Evolutionary conservation across 1,140 invertebrate species (phyloP).

Genomic region (Ips nitidus): DNA sequence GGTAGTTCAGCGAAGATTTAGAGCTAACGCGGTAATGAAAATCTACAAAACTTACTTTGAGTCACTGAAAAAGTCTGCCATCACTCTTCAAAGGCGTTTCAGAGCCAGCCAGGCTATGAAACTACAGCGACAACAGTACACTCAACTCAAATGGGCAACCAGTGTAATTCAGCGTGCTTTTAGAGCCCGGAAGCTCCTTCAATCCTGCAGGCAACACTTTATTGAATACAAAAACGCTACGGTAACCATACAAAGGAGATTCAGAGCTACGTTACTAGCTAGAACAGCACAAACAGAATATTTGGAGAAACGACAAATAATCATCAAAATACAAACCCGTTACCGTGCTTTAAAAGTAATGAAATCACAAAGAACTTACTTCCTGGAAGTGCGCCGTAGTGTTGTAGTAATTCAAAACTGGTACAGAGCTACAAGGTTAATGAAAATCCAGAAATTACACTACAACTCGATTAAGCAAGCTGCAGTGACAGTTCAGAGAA

Average conservation of each 20-base stretch:
- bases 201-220: conserved; percentile 49
- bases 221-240: conserved; percentile 39
- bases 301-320: conserved; percentile 34
- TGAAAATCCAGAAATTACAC: neutral
- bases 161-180: conserved; percentile 47
- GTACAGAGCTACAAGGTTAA: neutral
- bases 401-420: neutral
- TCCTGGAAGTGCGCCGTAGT: no score
- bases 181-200: conserved; percentile 33
- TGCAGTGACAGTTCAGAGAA: conserved; percentile 41
- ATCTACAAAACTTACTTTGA: conserved; percentile 23
- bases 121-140: conserved; percentile 39
- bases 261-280: conserved; percentile 44
- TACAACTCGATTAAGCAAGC: conserved; percentile 38
- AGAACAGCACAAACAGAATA: conserved; percentile 42
- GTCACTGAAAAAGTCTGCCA: neutral
- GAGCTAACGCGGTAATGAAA: conserved; percentile 46
- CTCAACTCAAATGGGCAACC: conserved; percentile 32
- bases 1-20: conserved; percentile 49
- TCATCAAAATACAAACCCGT: conserved; percentile 29
- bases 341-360: conserved; percentile 38
- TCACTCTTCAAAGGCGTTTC: conserved; percentile 44
- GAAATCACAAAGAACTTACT: neutral
- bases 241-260: conserved; percentile 46
- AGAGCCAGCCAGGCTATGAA: conserved; percentile 48